A percentile compares a stretch with the other conserved stretches of the same genome.
Evolutionary conservation across 2,113 vertebrate species (phyloP).

Genomic region (Heterocephalus glaber): DNA sequence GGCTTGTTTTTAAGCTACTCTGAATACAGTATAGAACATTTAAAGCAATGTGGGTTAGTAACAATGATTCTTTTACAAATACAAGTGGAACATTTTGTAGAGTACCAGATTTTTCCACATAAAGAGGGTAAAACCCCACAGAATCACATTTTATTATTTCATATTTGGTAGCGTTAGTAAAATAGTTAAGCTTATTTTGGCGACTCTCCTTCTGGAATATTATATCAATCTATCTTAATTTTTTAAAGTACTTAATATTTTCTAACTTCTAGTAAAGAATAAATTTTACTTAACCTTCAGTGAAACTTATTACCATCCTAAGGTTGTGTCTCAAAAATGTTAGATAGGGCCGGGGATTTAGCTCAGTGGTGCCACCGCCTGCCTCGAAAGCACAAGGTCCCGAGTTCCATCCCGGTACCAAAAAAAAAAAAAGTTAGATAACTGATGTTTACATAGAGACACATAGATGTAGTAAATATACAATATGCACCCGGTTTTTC

Average conservation of each 20-base stretch:
- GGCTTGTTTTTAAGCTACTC: background rate
- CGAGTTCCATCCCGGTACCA: no score
- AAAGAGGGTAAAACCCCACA: background rate
- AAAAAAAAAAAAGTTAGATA: background rate
- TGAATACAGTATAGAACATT: background rate
- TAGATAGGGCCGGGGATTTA: no score
- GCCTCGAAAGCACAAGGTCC: no score
- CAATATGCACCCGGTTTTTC: background rate
- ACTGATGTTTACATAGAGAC: background rate
- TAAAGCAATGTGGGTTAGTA: background rate
- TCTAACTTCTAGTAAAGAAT: background rate
- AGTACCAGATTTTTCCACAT: conserved; percentile 5
- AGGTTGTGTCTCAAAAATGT: background rate
- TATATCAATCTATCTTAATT: background rate
- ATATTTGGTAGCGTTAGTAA: background rate
- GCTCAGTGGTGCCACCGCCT: no score
- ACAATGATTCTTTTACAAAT: background rate
- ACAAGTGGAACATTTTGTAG: background rate
- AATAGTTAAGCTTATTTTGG: background rate
- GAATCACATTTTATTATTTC: background rate
- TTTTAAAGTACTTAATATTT: background rate
- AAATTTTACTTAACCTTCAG: conserved; percentile 30
- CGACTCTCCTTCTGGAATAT: background rate
- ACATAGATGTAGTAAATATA: background rate
- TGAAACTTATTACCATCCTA: conserved; percentile 25